Base-by-base conservation (phyloP, 2,113 vertebrate genomes). In the Hydrolagus affinis region DNA sequence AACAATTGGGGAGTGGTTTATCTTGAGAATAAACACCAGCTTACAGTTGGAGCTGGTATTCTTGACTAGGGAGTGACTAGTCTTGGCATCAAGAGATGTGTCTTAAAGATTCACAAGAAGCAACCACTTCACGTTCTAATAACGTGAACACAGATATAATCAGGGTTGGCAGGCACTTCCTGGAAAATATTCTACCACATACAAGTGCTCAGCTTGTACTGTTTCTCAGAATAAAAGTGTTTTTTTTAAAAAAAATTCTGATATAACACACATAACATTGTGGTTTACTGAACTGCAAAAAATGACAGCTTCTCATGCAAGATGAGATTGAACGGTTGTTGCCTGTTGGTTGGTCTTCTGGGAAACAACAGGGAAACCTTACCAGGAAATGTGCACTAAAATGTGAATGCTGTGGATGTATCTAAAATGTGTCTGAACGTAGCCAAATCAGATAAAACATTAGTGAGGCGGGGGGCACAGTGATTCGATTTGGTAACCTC, bases 101-200 rank as follows among this genome's bases (percentile, higher is more conserved):
- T 1, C 44, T 44, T 30, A 83, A 32, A 60, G 17, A 83, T 83
- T 83, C 60, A 64, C 60, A 68, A 32, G 15, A 83, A 64, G 64
- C 19, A 28, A 83, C 78, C 44, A 66, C 60, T 83, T 83, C 62
- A 68, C 66, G 78, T 68, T 83, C 62, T 32, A 83, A 60, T 66
- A 60, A 83, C 25, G 66, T 83, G 78, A 83, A 83, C 78, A 83
- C 78, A 83, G 78, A 83, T 83, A 60, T 66, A 83, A 83, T 83
- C 78, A 83, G 25, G 78, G 10, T 66, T 17, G 4, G 14, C 78
- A 83, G 78, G 10, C 78, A 83, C 28, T 83, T 83, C 78, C 78
- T 83, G 78, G 66, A 66, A 32, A 8, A 68, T 83, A 25, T 83
- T 83, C 66, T 66, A 64, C 62, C 32, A 17, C 25, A 10, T 30